These are phyloP conservation scores for Cremastinae sp. DNA, from an alignment of 2,888 invertebrate genomes.

Conservation along the genomic window DNA sequence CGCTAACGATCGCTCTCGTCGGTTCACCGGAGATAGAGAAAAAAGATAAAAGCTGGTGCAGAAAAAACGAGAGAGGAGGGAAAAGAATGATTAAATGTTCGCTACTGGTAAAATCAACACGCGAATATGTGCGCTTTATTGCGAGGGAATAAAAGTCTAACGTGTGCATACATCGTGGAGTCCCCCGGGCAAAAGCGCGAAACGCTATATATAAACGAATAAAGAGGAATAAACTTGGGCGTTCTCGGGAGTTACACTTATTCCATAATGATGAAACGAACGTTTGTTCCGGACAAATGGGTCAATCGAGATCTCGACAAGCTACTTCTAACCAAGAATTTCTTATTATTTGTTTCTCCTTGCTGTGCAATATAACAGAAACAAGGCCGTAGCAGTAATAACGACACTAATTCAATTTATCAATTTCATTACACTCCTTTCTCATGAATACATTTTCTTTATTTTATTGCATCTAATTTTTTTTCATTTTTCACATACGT, in stretches of 20 bases:
- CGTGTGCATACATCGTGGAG: constrained; percentile 4
- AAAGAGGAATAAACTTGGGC: constrained; percentile 44
- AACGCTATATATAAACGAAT: constrained; percentile 32
- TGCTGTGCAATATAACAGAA: neutral
- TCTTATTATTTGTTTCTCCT: neutral
- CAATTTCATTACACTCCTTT: too few relatives aligned
- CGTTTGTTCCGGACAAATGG: constrained; percentile 73
- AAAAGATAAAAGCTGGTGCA: constrained; percentile 11
- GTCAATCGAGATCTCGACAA: constrained; percentile 67
- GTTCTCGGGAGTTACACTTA: constrained; percentile 40
- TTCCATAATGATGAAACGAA: constrained; percentile 68
- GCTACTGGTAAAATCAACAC: constrained; percentile 46
- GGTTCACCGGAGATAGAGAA: constrained; percentile 14
- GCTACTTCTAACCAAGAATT: neutral
- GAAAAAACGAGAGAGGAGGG: constrained; percentile 12
- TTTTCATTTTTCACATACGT: too few relatives aligned
- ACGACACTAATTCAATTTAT: neutral
- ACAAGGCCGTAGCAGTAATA: neutral
- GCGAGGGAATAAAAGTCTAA: constrained; percentile 12
- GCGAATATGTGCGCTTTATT: constrained; percentile 21
- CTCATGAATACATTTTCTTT: too few relatives aligned
- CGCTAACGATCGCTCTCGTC: constrained; percentile 39
- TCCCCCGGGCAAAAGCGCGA: constrained; percentile 32
- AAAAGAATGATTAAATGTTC: constrained; percentile 32
- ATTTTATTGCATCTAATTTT: too few relatives aligned